Conservation (phyloP, 2,113 vertebrate species). For the Verasper variegatus region DNA sequence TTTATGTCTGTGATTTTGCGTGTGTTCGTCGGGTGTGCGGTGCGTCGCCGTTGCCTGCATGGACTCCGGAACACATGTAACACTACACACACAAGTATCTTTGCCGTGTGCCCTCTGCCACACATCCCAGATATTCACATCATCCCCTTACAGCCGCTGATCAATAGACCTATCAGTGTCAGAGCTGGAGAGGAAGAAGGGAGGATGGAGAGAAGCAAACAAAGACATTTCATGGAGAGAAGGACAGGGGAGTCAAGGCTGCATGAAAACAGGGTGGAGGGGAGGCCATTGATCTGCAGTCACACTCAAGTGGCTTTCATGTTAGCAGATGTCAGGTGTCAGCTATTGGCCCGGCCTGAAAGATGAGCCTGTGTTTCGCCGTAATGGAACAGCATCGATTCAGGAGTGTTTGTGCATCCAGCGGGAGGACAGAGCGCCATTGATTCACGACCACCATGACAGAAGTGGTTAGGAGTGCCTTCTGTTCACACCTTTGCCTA, state of each 20-base stretch:
- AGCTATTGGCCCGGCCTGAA: constrained; percentile 73
- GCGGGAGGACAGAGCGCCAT: constrained; percentile 62
- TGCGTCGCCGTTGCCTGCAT: constrained; percentile 25
- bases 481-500: constrained; percentile 58
- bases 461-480: constrained; percentile 68
- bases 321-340: constrained; percentile 82
- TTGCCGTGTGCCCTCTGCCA: constrained; percentile 32
- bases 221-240: constrained; percentile 46
- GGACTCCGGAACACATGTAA: constrained; percentile 7
- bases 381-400: constrained; percentile 80
- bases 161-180: constrained; percentile 71
- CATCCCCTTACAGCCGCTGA: constrained; percentile 37
- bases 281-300: constrained; percentile 66
- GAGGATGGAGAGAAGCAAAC: constrained; percentile 30
- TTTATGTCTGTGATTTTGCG: constrained; percentile 57
- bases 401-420: constrained; percentile 67
- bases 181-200: constrained; percentile 15
- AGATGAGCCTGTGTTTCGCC: constrained; percentile 73
- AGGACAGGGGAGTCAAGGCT: constrained; percentile 53
- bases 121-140: constrained; percentile 40
- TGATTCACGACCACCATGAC: constrained; percentile 72
- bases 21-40: constrained; percentile 5
- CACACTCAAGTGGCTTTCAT: constrained; percentile 77
- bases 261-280: constrained; percentile 33
- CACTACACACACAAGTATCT: constrained; percentile 37